A percentile compares a stretch with the other conserved stretches of the same genome.
Evolutionary conservation across 2,888 invertebrate genomes (phyloP).

Genomic region (Uropetala carovei): DNA sequence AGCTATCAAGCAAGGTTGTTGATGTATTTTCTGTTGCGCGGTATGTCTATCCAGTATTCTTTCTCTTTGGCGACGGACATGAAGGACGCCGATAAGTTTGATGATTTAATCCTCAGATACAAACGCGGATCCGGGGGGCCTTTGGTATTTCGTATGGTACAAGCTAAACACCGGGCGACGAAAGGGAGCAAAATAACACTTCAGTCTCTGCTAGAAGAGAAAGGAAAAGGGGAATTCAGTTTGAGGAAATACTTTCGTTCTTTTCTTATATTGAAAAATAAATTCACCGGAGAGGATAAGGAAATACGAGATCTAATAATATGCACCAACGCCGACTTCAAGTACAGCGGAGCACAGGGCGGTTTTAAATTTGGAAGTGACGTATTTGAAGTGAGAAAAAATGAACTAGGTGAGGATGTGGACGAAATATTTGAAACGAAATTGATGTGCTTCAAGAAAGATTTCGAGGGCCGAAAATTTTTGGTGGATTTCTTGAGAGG

Average conservation of each 20-base stretch:
- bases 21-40: slow-evolving; percentile 66
- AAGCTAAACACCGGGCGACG: background rate
- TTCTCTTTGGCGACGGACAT: slow-evolving; percentile 66
- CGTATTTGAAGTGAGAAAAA: background rate
- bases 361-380: background rate
- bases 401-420: background rate
- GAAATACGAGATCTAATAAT: background rate
- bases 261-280: background rate
- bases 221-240: background rate
- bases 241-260: background rate
- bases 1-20: slow-evolving; percentile 66
- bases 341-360: background rate
- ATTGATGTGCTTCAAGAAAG: background rate
- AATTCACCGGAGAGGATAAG: background rate
- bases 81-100: slow-evolving; percentile 65
- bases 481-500: background rate
- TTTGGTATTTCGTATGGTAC: background rate
- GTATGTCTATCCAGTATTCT: background rate
- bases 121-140: background rate
- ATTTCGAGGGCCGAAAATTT: background rate
- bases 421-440: background rate
- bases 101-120: slow-evolving; percentile 65
- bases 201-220: background rate
- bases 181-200: background rate
- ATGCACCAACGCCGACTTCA: background rate